Conservation (phyloP, 2,888 invertebrate species). For the Stenurella melanura region DNA sequence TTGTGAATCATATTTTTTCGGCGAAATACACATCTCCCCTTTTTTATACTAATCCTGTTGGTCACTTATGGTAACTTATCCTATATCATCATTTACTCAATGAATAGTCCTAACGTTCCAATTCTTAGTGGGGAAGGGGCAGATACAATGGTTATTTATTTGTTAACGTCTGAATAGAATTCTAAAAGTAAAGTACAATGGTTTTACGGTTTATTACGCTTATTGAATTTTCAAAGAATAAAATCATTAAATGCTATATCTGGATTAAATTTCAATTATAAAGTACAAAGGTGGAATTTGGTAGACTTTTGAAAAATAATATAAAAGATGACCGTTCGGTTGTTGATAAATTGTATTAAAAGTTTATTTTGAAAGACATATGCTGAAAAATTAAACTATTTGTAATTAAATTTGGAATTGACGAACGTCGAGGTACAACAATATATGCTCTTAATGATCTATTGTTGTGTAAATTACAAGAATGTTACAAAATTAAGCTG, state of each 20-base stretch:
- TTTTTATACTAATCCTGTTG: not conserved
- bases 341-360: too few species aligned
- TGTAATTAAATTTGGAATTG: not conserved
- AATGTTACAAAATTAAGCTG: conserved; percentile 14
- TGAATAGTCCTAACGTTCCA: not conserved
- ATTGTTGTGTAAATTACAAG: conserved; percentile 24
- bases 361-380: too few species aligned
- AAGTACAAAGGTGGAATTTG: too few species aligned
- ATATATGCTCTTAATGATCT: conserved; percentile 2
- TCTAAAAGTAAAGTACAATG: too few species aligned
- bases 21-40: not conserved
- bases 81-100: not conserved
- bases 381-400: not conserved
- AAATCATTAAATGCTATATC: too few species aligned
- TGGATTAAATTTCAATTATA: too few species aligned
- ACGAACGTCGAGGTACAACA: not conserved
- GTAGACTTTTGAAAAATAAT: too few species aligned
- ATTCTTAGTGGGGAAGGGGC: not conserved
- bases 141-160: not conserved
- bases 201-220: too few species aligned
- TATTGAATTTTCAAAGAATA: too few species aligned
- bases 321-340: too few species aligned
- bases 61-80: not conserved
- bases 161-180: too few species aligned
- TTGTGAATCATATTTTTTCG: conserved; percentile 10